Conservation (phyloP, 2,113 vertebrate genomes). For the Deroptyus accipitrinus region DNA sequence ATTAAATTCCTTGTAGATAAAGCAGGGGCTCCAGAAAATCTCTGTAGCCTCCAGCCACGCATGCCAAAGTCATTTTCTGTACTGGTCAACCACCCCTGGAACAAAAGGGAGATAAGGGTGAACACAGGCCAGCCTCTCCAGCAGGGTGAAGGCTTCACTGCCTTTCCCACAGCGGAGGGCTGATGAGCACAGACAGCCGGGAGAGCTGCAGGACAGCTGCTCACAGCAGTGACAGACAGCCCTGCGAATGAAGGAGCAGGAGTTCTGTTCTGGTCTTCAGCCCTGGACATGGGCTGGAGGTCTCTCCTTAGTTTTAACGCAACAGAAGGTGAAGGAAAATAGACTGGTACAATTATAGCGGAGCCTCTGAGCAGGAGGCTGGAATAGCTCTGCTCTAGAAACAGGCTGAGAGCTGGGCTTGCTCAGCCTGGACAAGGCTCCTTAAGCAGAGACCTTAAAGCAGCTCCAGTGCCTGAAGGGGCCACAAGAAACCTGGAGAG, state of each 20-base stretch:
- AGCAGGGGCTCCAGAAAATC: neutral
- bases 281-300: neutral
- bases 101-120: neutral
- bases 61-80: neutral
- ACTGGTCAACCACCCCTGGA: neutral
- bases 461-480: neutral
- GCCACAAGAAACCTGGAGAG: neutral
- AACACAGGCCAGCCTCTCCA: neutral
- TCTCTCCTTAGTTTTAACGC: neutral
- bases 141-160: neutral
- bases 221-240: neutral
- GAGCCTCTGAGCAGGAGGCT: neutral
- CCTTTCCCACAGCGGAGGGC: neutral
- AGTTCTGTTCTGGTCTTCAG: neutral
- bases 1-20: neutral
- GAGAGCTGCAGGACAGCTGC: neutral
- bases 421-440: neutral
- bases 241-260: neutral
- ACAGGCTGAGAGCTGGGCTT: neutral
- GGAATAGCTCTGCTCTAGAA: neutral
- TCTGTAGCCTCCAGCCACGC: neutral
- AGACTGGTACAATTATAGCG: neutral
- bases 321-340: neutral
- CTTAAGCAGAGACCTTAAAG: neutral
- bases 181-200: neutral